Base-by-base conservation (phyloP, 2,888 invertebrate genomes). In the Sepioteuthis lessoniana region DNA sequence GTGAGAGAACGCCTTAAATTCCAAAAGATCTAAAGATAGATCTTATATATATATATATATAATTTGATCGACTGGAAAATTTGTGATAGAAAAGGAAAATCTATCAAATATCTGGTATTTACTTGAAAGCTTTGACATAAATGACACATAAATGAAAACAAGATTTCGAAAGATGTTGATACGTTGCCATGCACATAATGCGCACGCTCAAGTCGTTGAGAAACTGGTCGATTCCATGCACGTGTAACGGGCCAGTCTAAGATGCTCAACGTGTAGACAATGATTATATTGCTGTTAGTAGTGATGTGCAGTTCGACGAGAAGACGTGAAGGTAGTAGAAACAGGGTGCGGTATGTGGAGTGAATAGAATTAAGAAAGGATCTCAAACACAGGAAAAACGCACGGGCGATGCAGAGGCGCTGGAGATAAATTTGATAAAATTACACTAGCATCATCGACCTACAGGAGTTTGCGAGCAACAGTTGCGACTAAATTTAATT, bases 381-480 rank as follows among this genome's bases (percentile, higher is more conserved):
- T n/a, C 19, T 76, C n/a, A 76, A 76, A 76, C n/a, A 76, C 0
- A 10, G 19, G 16, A 76, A 76, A n/a, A 42, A 42, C 19, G 35
- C n/a, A 76, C 55, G 21, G 55, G 76, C 76, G n/a, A 76, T 31
- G 35, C 10, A 16, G n/a, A 76, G n/a, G 35, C 76, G n/a, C n/a
- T n/a, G 76, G 76, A 76, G 19, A 76, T 76, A 76, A 76, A 76
- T 76, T 76, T 76, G 76, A 76, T 76, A 35, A 76, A 76, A 76
- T 76, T 35, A 16, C 76, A 76, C 76, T 16, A 76, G n/a, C 76
- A n/a, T n/a, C 76, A 35, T 76, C 76, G 76, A 76, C 76, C 76
- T n/a, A 76, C n/a, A 76, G 76, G n/a, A 76, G n/a, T 76, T 76
- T 76, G n/a, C n/a, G 76, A 76, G 76, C 76, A 76, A 76, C 76